Percentiles rank a stretch among this genome's conserved stretches.
These are phyloP conservation scores for Pelodytes ibericus DNA, from an alignment of 2,797 vertebrate genomes.

Conservation along the genomic window DNA sequence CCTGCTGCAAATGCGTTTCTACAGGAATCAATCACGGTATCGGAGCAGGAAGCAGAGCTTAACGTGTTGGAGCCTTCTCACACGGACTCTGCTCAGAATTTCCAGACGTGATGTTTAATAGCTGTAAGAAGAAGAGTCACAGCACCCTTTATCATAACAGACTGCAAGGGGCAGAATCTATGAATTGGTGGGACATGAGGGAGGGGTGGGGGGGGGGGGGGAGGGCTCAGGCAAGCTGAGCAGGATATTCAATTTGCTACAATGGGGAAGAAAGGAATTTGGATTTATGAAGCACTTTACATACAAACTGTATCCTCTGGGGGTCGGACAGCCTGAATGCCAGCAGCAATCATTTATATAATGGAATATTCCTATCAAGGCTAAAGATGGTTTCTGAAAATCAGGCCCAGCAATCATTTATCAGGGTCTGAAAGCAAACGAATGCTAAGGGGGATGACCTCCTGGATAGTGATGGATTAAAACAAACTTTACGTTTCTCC, in stretches of 20 bases:
- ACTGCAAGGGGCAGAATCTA: conserved; percentile 30
- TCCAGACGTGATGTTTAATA: conserved; percentile 14
- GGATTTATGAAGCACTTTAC: conserved; percentile 23
- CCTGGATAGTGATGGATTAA: neutral
- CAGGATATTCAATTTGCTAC: conserved; percentile 32
- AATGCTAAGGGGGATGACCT: neutral
- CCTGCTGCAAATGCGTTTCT: conserved; percentile 22
- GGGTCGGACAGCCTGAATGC: neutral
- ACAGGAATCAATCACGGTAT: conserved; percentile 29
- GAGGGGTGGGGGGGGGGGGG: too few species aligned
- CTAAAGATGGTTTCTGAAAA: neutral
- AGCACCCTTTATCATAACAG: conserved; percentile 21
- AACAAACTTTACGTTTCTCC: neutral
- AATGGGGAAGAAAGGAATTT: conserved; percentile 34
- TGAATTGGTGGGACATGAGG: conserved; percentile 55
- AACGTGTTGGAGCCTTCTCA: conserved; percentile 23
- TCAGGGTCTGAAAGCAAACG: neutral
- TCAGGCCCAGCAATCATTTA: neutral
- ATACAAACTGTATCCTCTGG: neutral
- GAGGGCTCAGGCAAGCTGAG: neutral
- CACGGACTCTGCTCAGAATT: conserved; percentile 6
- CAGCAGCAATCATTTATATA: neutral
- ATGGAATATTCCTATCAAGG: neutral
- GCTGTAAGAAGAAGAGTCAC: conserved; percentile 22
- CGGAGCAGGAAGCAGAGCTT: conserved; percentile 23